These are phyloP conservation scores for Lasioglossum leucozonium DNA, from an alignment of 2,888 invertebrate species.

Conservation along the genomic window DNA sequence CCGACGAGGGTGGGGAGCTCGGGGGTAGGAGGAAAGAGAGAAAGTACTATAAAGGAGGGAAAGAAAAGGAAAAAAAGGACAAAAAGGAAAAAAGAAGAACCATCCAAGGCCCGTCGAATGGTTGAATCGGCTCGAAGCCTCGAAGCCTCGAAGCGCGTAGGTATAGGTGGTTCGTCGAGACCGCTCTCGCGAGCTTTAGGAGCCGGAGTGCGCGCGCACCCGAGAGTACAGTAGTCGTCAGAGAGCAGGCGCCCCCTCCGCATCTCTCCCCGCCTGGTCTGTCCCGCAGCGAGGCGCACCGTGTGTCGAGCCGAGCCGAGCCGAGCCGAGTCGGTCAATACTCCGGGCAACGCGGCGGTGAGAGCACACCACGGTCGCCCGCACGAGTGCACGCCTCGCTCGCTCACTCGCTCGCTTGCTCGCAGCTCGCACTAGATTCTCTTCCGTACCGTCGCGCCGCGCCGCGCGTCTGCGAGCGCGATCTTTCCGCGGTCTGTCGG, in stretches of 20 bases:
- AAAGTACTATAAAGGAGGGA: not conserved
- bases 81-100: not conserved
- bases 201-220: constrained; percentile 55
- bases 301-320: constrained; percentile 68
- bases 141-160: constrained; percentile 11
- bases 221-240: constrained; percentile 51
- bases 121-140: constrained; percentile 50
- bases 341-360: constrained; percentile 81
- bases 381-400: constrained; percentile 66
- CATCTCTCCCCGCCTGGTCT: constrained; percentile 43
- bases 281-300: constrained; percentile 58
- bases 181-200: constrained; percentile 27
- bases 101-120: constrained; percentile 47
- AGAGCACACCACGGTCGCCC: constrained; percentile 71
- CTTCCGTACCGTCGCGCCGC: constrained; percentile 30
- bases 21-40: not conserved
- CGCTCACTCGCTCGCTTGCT: constrained; percentile 65
- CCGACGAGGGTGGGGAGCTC: not conserved
- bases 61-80: constrained; percentile 1
- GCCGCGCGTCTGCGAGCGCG: constrained; percentile 20
- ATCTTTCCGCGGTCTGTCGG: constrained; percentile 11
- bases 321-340: constrained; percentile 82
- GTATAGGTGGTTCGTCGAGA: constrained; percentile 32
- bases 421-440: constrained; percentile 41
- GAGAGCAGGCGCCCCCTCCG: constrained; percentile 54